Evolutionary conservation across 2,113 vertebrate genomes (phyloP).

Genomic region (Hepsetus odoe): DNA sequence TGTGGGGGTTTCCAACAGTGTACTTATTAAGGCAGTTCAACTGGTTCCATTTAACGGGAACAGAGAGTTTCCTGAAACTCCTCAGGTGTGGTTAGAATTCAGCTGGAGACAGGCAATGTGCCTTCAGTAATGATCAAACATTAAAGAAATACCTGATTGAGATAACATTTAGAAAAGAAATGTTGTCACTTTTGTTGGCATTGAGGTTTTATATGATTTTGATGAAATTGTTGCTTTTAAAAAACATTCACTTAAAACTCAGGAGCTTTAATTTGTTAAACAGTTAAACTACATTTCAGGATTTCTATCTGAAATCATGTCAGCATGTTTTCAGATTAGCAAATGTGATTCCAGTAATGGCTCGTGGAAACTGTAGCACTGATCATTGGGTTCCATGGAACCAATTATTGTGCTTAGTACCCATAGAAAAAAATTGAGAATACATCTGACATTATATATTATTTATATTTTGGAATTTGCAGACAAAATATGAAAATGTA

Average conservation of each 20-base stretch:
- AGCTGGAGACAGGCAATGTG: slow-evolving; percentile 37
- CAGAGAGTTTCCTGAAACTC: slow-evolving; percentile 52
- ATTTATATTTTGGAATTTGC: not conserved
- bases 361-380: not conserved
- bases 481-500: not conserved
- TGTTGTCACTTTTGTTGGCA: slow-evolving; percentile 21
- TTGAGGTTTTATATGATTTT: not conserved
- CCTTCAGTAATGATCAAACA: slow-evolving; percentile 54
- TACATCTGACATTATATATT: not conserved
- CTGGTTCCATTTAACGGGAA: slow-evolving; percentile 51
- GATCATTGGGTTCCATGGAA: not conserved
- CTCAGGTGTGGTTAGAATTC: slow-evolving; percentile 50
- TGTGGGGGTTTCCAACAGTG: slow-evolving; percentile 25
- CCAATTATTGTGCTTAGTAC: not conserved
- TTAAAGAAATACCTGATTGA: slow-evolving; percentile 52
- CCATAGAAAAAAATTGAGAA: not conserved
- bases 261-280: not conserved
- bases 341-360: slow-evolving; percentile 27
- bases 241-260: no score
- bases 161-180: slow-evolving; percentile 50
- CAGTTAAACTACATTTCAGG: not conserved
- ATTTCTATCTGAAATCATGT: not conserved
- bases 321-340: slow-evolving; percentile 17
- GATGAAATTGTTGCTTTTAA: not conserved
- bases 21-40: slow-evolving; percentile 43